Base-by-base conservation (phyloP, 2,113 vertebrate genomes). In the Bombycilla garrulus region DNA sequence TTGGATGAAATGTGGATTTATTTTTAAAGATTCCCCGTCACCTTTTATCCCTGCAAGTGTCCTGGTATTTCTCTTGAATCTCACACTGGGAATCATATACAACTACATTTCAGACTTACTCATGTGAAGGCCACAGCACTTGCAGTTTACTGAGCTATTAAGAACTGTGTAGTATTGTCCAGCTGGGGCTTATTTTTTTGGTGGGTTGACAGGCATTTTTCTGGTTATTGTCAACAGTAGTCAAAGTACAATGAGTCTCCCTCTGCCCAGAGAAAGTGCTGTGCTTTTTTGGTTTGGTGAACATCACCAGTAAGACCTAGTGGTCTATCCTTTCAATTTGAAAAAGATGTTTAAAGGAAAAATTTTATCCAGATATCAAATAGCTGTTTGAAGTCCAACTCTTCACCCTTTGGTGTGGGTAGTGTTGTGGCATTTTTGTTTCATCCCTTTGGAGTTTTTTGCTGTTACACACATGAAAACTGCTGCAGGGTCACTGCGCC, bases 31-130 rank as follows among this genome's bases (percentile, higher is more conserved):
- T 71, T 57, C 5, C 6, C 8, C 53, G 17, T 53, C 40, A n/a
- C 23, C 5, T 83, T 71, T 93, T 66, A 70, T 73, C 88, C n/a
- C 67, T 74, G 18, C 17, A 45, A 73, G 11, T 22, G 44, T 54
- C 23, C 24, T 79, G 36, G 3, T 61, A 28, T 69, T 65, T 54
- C 58, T 73, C 35, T 57, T 62, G 56, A 51, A 25, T 92, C 82
- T 83, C 28, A 11, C 69, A 5, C 12, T 48, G 35, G 17, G 15
- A 6, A 11, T 76, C 6, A 1, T 4, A 8, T 0, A 5, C 5
- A 26, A 2, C 57, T 48, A 15, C 7, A 22, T 45, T 88, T 67
- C 38, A 71, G 74, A 28, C 12, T 85, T 80, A 15, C 23, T 54
- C 31, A 5, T 31, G 2, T 33, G 42, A 40, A 90, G 85, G 66